A percentile compares a stretch with the other conserved stretches of the same genome.
Conservation (phyloP, 1,140 invertebrate genomes). For the Psilanteris sp. region DNA sequence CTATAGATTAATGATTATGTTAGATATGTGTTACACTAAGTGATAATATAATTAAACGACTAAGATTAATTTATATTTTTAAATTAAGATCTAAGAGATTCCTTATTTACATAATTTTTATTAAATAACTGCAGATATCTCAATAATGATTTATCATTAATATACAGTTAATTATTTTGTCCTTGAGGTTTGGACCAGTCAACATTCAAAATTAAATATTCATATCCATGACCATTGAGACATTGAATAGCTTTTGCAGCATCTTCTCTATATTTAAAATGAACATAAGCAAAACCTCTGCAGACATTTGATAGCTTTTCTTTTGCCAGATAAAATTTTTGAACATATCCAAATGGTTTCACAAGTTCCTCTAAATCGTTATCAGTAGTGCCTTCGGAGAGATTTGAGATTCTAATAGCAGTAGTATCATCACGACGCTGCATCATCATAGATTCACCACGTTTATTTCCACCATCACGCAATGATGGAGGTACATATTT, state of each 20-base stretch:
- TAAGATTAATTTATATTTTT: no score
- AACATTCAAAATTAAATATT: conserved; percentile 98
- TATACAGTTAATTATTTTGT: conserved; percentile 76
- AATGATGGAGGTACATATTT: conserved; percentile 83
- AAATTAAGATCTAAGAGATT: no score
- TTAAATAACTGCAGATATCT: no score
- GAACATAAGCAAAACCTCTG: conserved; percentile 98
- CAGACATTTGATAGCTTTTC: conserved; percentile 90
- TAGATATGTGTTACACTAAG: no score
- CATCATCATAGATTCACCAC: conserved; percentile 87
- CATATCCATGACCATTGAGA: conserved; percentile 97
- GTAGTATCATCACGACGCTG: conserved; percentile 88
- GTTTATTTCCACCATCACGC: conserved; percentile 82
- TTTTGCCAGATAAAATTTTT: conserved; percentile 93
- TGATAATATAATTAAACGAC: no score
- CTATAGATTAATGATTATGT: no score
- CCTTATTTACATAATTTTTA: no score
- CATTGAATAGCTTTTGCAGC: conserved; percentile 94
- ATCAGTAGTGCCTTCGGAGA: conserved; percentile 97
- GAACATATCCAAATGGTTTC: conserved; percentile 93
- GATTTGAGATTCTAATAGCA: conserved; percentile 97
- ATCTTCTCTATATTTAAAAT: conserved; percentile 93
- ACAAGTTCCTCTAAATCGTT: conserved; percentile 97
- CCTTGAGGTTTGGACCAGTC: conserved; percentile 97
- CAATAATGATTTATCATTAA: no score